Base-by-base conservation (phyloP, 1,140 invertebrate species). In the Tetragnatha versicolor region DNA sequence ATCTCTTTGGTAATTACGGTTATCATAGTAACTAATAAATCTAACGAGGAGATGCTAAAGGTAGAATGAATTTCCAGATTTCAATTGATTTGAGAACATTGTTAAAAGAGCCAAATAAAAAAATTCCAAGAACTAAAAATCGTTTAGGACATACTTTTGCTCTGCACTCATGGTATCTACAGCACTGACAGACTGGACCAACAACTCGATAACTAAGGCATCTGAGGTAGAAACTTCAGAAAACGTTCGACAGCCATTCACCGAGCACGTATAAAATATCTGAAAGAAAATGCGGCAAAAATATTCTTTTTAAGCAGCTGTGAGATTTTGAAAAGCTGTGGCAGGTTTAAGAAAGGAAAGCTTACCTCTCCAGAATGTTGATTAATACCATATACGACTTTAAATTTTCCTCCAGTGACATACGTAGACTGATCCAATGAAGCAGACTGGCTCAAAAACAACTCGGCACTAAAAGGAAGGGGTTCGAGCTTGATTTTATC, bases 401-500 rank as follows among this genome's bases (percentile, higher is more conserved):
- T 86, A 82, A 89, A 89, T 82, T 89, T 90, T 7, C 89, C 91
- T 89, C 94, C 96, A 83, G 94, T 93, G 83, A 97, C 93, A 33
- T 94, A 83, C 2, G 85, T 84, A 86, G 95, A 92, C 84, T 96
- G 93, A 2, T 92, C 92, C 82, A 95, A 92, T 83, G 91, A 91
- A 85, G 92, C 93, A 0, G 94, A 94, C 42, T 86, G 87, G 4
- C 93, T 92, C 0, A 98, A 88, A 14, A 98, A 88, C 79, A 91
- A 90, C 68, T 97, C 94, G 0, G 93, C 91, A 60, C 91, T 91
- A 76, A 98, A 90, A 22, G 94, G 94, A 65, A 98, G 87, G 0
- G 92, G 90, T 87, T 97, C 93, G 66, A 98, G 90, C 82, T 89
- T 92, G 61, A 94, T 91, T 0, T 94, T 95, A 88, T 97, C 93